Evolutionary conservation across 2,888 invertebrate genomes (phyloP), one percentile per base, ranked within the genome.

Genomic region (Rutpela maculata): DNA sequence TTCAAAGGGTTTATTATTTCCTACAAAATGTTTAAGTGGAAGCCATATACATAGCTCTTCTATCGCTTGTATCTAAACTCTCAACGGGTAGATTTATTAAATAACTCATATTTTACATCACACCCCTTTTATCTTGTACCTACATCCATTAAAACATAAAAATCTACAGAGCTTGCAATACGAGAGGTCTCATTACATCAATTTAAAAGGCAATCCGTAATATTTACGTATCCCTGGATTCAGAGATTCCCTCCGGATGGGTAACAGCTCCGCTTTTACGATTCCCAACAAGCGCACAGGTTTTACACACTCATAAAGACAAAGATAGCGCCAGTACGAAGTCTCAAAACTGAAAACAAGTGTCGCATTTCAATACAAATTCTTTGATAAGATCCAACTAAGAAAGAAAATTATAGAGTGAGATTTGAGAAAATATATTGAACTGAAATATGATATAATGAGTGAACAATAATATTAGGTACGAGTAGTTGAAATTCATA

Each of bases 221-320:
- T 82, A 81, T 84, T 82, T 81, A 83, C 81, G 81, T 78, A 80
- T 81, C 80, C 81, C 83, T 35, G 43, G 75, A 75, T 76, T 75
- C 68, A 57, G 72, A 35, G 74, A 78, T 79, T 78, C 78, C 79
- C 82, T 60, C 57, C 74, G 80, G 78, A 79, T 74, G 78, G 78
- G 72, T 77, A 77, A 75, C 81, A 80, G 79, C 80, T 82, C 78
- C 76, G 82, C 81, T 85, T 84, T 84, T 84, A 84, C 79, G 82
- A 80, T 80, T 82, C 83, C 81, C 81, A 83, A 82, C 84, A 82
- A 86, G 84, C 83, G 81, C 81, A 84, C 84, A 79, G 82, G 83
- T 85, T 86, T 85, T 84, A 85, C 85, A 83, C 80, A 83, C 84
- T 84, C 84, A 80, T 86, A 84, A 85, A 85, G 83, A 82, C 76